phyloP scores from a whole-genome alignment of 2,113 vertebrate genomes.

The Apodemus speciosus region DNA sequence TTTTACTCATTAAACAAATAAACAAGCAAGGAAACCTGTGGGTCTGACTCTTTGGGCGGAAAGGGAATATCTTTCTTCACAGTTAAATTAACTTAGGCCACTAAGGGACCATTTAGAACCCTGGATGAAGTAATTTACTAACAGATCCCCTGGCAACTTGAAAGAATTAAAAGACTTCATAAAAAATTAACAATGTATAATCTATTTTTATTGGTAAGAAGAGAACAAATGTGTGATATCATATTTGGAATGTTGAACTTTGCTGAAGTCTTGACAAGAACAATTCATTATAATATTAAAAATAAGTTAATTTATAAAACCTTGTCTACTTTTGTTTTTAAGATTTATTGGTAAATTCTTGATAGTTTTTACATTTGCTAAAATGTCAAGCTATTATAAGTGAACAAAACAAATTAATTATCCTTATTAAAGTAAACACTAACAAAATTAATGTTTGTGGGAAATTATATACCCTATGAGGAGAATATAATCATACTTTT shows the following conservation, averaged over 20 bases:
- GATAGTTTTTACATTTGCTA: background rate
- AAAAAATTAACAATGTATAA: slow-evolving; percentile 55
- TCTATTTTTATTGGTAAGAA: slow-evolving; percentile 30
- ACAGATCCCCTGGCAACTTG: slow-evolving; percentile 15
- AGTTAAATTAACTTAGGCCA: slow-evolving; percentile 16
- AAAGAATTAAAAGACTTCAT: slow-evolving; percentile 58
- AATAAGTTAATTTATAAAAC: slow-evolving; percentile 19
- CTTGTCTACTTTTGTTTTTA: background rate
- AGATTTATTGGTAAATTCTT: background rate
- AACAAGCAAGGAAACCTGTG: background rate
- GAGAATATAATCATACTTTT: background rate
- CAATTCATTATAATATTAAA: background rate
- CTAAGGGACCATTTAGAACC: slow-evolving; percentile 11
- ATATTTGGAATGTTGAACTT: slow-evolving; percentile 30
- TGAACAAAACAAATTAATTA: background rate
- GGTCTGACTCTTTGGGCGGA: background rate
- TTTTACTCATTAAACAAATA: slow-evolving; percentile 15
- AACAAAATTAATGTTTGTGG: background rate
- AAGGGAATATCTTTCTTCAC: background rate
- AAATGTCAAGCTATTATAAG: background rate
- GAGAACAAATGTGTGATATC: slow-evolving; percentile 25
- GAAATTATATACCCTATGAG: background rate
- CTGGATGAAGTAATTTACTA: slow-evolving; percentile 44
- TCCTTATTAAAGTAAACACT: background rate
- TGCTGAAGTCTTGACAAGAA: background rate